These are phyloP conservation scores for Ichneumoninae sp. DNA, from an alignment of 2,888 invertebrate genomes.

Conservation along the genomic window DNA sequence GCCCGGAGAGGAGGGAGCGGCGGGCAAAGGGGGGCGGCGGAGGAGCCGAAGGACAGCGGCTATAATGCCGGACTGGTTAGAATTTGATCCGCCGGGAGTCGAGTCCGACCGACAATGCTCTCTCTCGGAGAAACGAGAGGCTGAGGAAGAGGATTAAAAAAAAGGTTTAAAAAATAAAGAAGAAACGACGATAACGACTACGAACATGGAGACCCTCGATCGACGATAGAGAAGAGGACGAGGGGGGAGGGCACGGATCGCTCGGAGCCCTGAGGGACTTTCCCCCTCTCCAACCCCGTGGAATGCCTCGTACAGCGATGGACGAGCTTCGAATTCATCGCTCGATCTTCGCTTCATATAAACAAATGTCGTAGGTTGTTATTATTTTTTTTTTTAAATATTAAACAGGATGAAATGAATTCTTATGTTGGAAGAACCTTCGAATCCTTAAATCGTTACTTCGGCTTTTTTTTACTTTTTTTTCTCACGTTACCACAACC, in stretches of 20 bases:
- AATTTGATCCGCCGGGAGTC: constrained; percentile 83
- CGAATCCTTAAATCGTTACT: neutral
- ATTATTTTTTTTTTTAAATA: neutral
- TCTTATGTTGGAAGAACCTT: neutral
- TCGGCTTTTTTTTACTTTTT: neutral
- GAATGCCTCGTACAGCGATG: constrained; percentile 54
- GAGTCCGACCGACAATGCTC: constrained; percentile 78
- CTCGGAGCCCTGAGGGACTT: constrained; percentile 46
- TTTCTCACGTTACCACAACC: constrained; percentile 9
- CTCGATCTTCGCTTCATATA: neutral
- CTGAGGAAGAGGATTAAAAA: constrained; percentile 73
- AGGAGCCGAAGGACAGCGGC: constrained; percentile 81
- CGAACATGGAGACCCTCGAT: constrained; percentile 65
- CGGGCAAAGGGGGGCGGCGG: constrained; percentile 69
- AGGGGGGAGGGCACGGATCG: constrained; percentile 56
- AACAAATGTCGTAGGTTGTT: neutral
- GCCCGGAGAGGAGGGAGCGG: constrained; percentile 35
- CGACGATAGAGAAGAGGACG: constrained; percentile 67
- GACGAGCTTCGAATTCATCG: constrained; percentile 55
- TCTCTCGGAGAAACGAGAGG: constrained; percentile 65
- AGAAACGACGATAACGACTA: constrained; percentile 44
- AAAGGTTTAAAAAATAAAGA: constrained; percentile 36
- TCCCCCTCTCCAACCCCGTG: constrained; percentile 30
- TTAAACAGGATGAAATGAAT: constrained; percentile 2
- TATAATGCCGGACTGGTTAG: constrained; percentile 83